These are phyloP conservation scores for Drosophila quadrilineata DNA, from an alignment of 1,140 invertebrate species.

Conservation along the genomic window DNA sequence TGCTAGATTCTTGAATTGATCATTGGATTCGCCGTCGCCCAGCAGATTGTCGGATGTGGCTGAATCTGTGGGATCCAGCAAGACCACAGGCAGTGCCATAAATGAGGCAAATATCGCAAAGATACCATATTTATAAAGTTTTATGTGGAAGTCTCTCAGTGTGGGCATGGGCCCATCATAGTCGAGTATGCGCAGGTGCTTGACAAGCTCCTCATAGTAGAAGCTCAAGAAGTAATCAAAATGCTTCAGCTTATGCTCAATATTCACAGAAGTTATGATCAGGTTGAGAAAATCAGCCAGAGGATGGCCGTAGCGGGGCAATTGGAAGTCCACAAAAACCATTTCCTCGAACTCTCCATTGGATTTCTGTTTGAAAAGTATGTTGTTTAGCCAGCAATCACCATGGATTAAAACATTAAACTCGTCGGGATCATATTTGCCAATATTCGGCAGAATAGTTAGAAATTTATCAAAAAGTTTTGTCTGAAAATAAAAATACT, in stretches of 20 bases:
- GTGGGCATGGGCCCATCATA: conserved; percentile 28
- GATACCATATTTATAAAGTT: conserved; percentile 5
- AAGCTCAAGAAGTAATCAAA: conserved; percentile 44
- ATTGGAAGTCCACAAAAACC: conserved; percentile 46
- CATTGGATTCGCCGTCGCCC: background rate
- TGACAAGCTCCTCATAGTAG: conserved; percentile 31
- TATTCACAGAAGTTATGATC: conserved; percentile 30
- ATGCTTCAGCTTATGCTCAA: conserved; percentile 36
- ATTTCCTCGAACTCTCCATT: conserved; percentile 58
- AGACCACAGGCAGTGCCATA: conserved; percentile 40
- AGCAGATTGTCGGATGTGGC: background rate
- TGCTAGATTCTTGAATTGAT: conserved; percentile 42
- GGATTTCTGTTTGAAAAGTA: conserved; percentile 82
- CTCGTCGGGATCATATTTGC: conserved; percentile 70
- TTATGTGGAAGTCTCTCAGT: conserved; percentile 39
- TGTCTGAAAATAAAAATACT: background rate
- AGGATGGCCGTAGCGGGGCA: conserved; percentile 31
- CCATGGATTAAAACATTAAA: conserved; percentile 85
- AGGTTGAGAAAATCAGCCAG: conserved; percentile 41
- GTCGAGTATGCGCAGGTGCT: conserved; percentile 32
- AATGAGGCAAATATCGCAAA: conserved; percentile 25
- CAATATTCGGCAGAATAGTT: background rate
- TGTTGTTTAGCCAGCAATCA: conserved; percentile 86
- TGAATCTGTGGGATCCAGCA: conserved; percentile 42
- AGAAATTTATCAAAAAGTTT: background rate